Percentiles rank a stretch among this genome's conserved stretches.
These are phyloP conservation scores for Gymnothorax javanicus DNA, from an alignment of 2,797 vertebrate species.

Conservation along the genomic window DNA sequence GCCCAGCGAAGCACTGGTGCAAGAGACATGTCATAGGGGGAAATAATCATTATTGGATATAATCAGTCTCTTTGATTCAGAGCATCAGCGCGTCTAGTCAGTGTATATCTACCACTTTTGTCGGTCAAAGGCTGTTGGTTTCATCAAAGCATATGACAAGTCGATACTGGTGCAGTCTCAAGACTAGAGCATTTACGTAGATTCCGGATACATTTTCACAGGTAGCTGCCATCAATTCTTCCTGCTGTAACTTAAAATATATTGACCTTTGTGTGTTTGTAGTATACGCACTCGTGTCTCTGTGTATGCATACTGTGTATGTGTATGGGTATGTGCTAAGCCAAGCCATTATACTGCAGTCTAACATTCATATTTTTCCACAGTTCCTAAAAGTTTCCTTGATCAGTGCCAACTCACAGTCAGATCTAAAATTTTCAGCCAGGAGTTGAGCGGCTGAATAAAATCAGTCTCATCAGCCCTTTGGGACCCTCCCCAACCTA, in stretches of 20 bases:
- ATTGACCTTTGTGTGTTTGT: neutral
- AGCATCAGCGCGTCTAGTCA: no score
- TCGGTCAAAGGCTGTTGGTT: no score
- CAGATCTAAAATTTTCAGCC: neutral
- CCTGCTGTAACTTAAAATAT: no score
- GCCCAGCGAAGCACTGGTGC: no score
- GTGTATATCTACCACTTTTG: no score
- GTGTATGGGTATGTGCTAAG: neutral
- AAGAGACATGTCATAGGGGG: no score
- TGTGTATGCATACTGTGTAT: neutral
- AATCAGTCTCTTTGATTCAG: no score
- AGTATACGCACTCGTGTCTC: neutral
- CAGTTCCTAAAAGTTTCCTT: neutral
- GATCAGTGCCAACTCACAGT: neutral
- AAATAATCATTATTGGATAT: no score
- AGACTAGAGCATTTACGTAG: neutral
- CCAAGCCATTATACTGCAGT: neutral
- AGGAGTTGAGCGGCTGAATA: neutral
- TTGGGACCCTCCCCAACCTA: neutral
- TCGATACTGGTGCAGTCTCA: no score
- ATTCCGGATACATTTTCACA: neutral
- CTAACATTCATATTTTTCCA: neutral
- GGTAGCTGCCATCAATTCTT: no score
- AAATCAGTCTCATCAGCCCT: fast-evolving
- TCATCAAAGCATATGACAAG: no score